These are phyloP conservation scores for Rhynchophorus ferrugineus DNA, from an alignment of 1,140 invertebrate genomes.

Conservation along the genomic window DNA sequence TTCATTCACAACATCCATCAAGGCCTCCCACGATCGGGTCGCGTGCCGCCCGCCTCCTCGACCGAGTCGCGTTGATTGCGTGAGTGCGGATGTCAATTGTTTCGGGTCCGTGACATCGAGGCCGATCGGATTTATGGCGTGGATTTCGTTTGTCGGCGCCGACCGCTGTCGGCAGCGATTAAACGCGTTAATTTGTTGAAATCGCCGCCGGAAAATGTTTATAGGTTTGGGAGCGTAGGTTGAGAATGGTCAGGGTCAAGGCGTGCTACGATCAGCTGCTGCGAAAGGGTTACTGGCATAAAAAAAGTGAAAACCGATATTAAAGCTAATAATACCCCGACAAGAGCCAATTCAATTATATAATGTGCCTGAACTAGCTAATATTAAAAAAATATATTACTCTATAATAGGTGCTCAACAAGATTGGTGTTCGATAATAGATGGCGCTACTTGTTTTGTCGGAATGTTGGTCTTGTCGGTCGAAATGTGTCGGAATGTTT, in stretches of 20 bases:
- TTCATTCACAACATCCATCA: constrained; percentile 1
- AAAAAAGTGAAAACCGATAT: no score
- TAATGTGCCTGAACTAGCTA: no score
- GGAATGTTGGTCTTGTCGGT: no score
- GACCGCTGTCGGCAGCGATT: constrained; percentile 11
- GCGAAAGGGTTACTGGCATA: no score
- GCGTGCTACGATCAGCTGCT: neutral
- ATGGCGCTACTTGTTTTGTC: no score
- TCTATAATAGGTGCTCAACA: no score
- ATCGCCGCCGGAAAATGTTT: constrained; percentile 11
- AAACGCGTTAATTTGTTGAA: constrained; percentile 24
- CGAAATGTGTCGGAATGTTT: no score
- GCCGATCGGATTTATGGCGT: constrained; percentile 21
- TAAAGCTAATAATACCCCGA: no score
- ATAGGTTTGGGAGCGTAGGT: constrained; percentile 3
- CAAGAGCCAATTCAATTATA: no score
- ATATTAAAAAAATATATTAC: no score
- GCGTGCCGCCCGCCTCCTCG: constrained; percentile 12
- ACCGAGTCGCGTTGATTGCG: constrained; percentile 22
- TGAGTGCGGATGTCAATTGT: constrained; percentile 28
- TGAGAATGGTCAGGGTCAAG: constrained; percentile 8
- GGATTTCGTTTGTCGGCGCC: constrained; percentile 22
- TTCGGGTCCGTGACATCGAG: constrained; percentile 15
- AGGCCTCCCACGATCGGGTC: constrained; percentile 4
- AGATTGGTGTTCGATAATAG: no score